Percentiles rank a stretch among this genome's conserved stretches.
Evolutionary conservation across 2,113 vertebrate genomes (phyloP).

Genomic region (Dasyurus viverrinus): DNA sequence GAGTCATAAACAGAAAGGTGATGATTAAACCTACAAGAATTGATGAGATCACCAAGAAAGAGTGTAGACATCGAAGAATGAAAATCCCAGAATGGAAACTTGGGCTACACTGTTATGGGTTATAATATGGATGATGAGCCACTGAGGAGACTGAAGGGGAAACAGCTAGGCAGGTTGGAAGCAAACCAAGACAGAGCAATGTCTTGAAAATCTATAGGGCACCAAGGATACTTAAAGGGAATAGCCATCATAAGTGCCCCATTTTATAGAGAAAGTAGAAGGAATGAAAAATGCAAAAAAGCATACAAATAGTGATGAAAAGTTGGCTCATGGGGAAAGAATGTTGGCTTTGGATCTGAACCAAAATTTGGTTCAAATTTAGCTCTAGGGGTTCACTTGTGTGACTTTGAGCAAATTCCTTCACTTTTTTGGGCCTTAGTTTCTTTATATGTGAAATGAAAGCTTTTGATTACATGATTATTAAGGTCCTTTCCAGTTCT

Average conservation of each 20-base stretch:
- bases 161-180: neutral
- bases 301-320: neutral
- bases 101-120: neutral
- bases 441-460: neutral
- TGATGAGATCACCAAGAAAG: neutral
- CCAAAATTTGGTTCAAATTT: neutral
- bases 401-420: neutral
- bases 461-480: neutral
- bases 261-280: neutral
- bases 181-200: neutral
- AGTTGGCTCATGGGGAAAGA: neutral
- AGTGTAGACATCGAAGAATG: neutral
- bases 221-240: neutral
- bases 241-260: neutral
- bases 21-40: neutral
- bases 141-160: neutral
- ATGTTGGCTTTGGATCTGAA: neutral
- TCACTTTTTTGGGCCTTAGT: neutral
- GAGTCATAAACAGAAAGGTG: neutral
- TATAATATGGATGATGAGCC: neutral
- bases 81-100: neutral
- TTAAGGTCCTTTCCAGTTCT: neutral
- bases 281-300: neutral
- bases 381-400: neutral
- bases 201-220: neutral